phyloP scores from a whole-genome alignment of 1,140 invertebrate genomes.

The Solenopsis invicta region DNA sequence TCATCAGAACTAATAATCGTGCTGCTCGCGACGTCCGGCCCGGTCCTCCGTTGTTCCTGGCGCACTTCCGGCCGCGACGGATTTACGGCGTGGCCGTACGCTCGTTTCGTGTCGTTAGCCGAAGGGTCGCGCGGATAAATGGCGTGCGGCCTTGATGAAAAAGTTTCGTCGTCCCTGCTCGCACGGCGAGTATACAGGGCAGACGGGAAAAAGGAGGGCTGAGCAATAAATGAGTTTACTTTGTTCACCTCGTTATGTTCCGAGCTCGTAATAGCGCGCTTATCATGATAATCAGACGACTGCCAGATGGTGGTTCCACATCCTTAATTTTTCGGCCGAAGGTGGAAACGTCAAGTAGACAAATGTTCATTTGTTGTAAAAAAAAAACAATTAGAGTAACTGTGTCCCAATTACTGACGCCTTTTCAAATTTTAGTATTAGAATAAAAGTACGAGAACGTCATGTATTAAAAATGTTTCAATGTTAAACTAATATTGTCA shows the following conservation, averaged over 20 bases:
- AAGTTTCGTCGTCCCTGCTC: conserved; percentile 64
- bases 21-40: conserved; percentile 39
- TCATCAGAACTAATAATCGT: conserved; percentile 13
- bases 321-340: conserved; percentile 5
- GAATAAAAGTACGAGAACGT: too few relatives aligned
- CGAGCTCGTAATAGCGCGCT: conserved; percentile 35
- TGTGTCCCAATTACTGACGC: too few relatives aligned
- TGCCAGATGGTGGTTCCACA: not conserved
- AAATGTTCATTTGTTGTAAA: not conserved
- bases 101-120: conserved; percentile 73
- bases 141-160: conserved; percentile 67
- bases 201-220: not conserved
- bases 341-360: not conserved
- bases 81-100: conserved; percentile 70
- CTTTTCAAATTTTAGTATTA: too few relatives aligned
- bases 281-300: conserved; percentile 45
- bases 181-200: not conserved
- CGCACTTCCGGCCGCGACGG: conserved; percentile 66
- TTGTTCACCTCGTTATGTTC: conserved; percentile 31
- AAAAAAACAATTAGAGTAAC: not conserved
- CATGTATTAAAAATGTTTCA: too few relatives aligned
- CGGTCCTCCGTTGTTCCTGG: conserved; percentile 2
- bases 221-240: conserved; percentile 62
- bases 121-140: conserved; percentile 63
- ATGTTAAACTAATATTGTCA: too few relatives aligned